Conservation (phyloP, 1,140 invertebrate genomes). For the Caerostris extrusa region DNA sequence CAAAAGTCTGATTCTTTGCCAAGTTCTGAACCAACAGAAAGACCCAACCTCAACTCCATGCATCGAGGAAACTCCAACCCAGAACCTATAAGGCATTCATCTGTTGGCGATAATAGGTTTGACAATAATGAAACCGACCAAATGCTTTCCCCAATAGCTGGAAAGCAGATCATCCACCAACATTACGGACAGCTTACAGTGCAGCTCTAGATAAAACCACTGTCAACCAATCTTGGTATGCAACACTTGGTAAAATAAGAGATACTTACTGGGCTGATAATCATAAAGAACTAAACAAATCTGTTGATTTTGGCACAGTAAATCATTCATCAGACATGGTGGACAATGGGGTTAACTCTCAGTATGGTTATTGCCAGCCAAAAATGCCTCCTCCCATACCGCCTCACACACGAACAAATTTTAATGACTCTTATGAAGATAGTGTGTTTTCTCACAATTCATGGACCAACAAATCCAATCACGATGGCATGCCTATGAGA, state of each 20-base stretch:
- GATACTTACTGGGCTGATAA: slow-evolving; percentile 73
- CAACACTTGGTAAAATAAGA: slow-evolving; percentile 71
- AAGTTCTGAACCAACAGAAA: slow-evolving; percentile 49
- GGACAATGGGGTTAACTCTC: slow-evolving; percentile 4
- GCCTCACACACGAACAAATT: slow-evolving; percentile 41
- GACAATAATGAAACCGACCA: slow-evolving; percentile 39
- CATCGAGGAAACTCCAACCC: slow-evolving; percentile 36
- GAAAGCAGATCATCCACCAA: slow-evolving; percentile 61
- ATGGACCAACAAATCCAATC: slow-evolving; percentile 39
- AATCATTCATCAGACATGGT: slow-evolving; percentile 48
- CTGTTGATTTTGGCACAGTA: slow-evolving; percentile 27
- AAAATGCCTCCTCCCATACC: slow-evolving; percentile 56
- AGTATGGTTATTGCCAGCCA: slow-evolving; percentile 58
- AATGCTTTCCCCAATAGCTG: slow-evolving; percentile 47
- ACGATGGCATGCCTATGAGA: not conserved
- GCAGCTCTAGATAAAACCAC: slow-evolving; percentile 66
- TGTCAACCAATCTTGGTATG: slow-evolving; percentile 73
- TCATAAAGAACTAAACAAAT: slow-evolving; percentile 66
- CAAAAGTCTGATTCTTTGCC: slow-evolving; percentile 37
- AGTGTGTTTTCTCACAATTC: slow-evolving; percentile 57
- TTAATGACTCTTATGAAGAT: slow-evolving; percentile 70
- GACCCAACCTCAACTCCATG: slow-evolving; percentile 12
- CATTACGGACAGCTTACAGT: slow-evolving; percentile 72
- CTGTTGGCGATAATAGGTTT: slow-evolving; percentile 2
- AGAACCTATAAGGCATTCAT: slow-evolving; percentile 34